phyloP scores from a whole-genome alignment of 2,888 invertebrate genomes.

The Andrena praecox region DNA sequence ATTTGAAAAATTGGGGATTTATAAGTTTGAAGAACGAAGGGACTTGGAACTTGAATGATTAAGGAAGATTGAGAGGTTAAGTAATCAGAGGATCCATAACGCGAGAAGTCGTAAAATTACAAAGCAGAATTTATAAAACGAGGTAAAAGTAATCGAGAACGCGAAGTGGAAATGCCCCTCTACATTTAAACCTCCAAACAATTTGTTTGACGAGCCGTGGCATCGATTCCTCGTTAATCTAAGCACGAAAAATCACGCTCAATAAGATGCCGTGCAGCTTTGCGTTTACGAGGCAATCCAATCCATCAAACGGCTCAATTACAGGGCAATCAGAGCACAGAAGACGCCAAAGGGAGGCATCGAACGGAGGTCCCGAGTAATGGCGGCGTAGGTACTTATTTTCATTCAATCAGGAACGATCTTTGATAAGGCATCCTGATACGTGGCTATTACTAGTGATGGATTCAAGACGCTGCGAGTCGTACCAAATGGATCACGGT shows the following conservation, averaged over 20 bases:
- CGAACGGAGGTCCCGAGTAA: neutral
- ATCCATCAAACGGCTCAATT: conserved; percentile 27
- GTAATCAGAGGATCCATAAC: neutral
- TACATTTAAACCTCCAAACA: too few species aligned
- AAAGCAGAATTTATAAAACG: too few species aligned
- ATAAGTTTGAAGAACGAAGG: neutral
- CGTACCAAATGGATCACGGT: neutral
- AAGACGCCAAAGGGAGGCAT: conserved; percentile 21
- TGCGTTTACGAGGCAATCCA: conserved; percentile 3
- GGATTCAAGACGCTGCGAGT: neutral
- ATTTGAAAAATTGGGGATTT: neutral
- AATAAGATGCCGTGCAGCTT: neutral
- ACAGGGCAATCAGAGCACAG: conserved; percentile 15
- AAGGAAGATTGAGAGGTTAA: neutral
- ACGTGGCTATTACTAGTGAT: conserved; percentile 13
- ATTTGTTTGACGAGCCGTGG: too few species aligned
- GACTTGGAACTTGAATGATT: neutral
- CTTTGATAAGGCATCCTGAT: conserved; percentile 15
- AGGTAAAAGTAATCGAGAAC: too few species aligned
- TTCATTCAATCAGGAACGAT: conserved; percentile 29
- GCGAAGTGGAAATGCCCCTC: too few species aligned
- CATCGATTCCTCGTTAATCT: too few species aligned
- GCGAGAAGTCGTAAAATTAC: too few species aligned
- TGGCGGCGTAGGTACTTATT: conserved; percentile 21
- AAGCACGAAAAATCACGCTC: neutral